A percentile compares a stretch with the other conserved stretches of the same genome.
phyloP scores from a whole-genome alignment of 2,113 vertebrate genomes.

The Copsychus sechellarum region DNA sequence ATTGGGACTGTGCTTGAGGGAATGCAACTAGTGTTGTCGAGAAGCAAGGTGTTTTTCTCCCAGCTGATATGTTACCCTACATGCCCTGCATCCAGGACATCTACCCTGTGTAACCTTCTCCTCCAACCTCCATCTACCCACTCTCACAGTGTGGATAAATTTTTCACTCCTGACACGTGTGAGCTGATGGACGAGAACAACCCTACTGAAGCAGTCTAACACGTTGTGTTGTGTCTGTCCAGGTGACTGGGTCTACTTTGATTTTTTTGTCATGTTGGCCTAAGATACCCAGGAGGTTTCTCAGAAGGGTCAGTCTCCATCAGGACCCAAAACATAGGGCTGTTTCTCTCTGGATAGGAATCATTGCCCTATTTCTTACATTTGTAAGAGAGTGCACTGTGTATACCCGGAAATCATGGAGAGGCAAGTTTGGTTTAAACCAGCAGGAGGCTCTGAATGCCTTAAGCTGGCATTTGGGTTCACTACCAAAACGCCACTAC shows the following conservation, averaged over 20 bases:
- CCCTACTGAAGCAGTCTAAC: neutral
- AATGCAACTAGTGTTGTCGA: neutral
- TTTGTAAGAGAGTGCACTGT: neutral
- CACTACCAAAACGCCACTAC: accelerated
- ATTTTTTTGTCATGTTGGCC: neutral
- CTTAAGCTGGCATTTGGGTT: neutral
- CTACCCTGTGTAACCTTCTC: accelerated
- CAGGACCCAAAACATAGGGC: neutral
- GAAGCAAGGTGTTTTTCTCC: neutral
- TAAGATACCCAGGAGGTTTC: neutral
- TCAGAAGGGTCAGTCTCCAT: neutral
- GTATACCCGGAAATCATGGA: neutral
- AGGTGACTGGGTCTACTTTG: accelerated
- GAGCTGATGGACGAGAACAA: neutral
- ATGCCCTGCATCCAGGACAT: too few species aligned
- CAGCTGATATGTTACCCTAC: accelerated
- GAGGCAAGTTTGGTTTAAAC: neutral
- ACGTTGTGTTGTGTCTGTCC: neutral
- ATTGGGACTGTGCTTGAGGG: neutral
- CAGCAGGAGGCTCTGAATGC: neutral
- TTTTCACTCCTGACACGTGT: accelerated
- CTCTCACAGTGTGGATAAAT: accelerated
- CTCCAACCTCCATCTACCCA: neutral
- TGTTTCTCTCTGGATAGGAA: neutral
- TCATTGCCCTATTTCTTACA: neutral